These are phyloP conservation scores for Epizoanthus illoricatus DNA, from an alignment of 92 coral and sea anemone genomes.

Conservation along the genomic window DNA sequence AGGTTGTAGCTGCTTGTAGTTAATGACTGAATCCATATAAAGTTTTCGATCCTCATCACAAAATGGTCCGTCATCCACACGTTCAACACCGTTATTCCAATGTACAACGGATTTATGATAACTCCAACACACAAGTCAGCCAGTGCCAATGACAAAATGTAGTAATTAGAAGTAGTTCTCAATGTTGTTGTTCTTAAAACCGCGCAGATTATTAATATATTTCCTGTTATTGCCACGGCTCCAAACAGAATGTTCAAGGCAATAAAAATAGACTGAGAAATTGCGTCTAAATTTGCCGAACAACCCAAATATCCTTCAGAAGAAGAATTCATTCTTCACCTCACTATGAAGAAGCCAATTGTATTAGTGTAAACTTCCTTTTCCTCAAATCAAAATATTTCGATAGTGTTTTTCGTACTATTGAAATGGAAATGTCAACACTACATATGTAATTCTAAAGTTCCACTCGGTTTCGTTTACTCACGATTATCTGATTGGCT, in stretches of 20 bases:
- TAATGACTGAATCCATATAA: conserved; percentile 9
- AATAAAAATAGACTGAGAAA: background rate
- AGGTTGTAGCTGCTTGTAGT: conserved; percentile 8
- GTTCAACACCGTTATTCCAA: background rate
- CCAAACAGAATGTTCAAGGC: background rate
- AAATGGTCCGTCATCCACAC: conserved; percentile 17
- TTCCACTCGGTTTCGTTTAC: background rate
- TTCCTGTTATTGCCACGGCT: background rate
- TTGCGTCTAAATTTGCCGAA: conserved; percentile 5
- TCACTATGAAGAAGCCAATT: background rate
- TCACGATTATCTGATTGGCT: background rate
- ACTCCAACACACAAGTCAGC: background rate
- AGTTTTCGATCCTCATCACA: conserved; percentile 9
- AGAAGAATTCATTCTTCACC: background rate
- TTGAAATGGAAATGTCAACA: background rate
- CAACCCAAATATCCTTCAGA: background rate
- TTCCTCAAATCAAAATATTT: background rate
- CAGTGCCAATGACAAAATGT: conserved; percentile 7
- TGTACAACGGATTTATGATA: background rate
- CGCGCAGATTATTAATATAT: background rate
- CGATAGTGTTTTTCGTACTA: background rate
- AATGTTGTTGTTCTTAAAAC: conserved; percentile 11
- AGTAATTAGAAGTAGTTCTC: conserved; percentile 8
- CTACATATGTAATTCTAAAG: background rate
- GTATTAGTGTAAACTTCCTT: background rate